These are phyloP conservation scores for Cyaniris semiargus DNA, from an alignment of 2,888 invertebrate genomes.

Conservation along the genomic window DNA sequence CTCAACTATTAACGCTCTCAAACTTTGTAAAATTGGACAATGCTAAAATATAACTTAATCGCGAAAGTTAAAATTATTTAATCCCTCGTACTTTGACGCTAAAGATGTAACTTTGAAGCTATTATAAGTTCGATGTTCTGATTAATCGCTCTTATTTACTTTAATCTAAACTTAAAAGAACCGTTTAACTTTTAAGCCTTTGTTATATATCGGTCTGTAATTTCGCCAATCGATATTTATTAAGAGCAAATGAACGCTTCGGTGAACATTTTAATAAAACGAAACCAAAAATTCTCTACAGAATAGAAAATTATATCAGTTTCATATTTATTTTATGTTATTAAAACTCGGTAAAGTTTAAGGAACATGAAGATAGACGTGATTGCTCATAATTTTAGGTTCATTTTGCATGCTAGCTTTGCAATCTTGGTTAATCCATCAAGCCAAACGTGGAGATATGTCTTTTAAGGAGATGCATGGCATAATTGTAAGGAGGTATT, in stretches of 20 bases:
- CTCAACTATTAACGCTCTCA: neutral
- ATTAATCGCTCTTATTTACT: slow-evolving; percentile 60
- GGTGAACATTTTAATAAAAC: neutral
- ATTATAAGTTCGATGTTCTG: slow-evolving; percentile 64
- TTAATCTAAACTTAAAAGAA: slow-evolving; percentile 64
- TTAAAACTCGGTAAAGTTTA: no score
- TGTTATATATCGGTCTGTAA: slow-evolving; percentile 24
- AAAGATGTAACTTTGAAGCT: slow-evolving; percentile 41
- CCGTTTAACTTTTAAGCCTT: slow-evolving; percentile 58
- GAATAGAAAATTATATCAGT: neutral
- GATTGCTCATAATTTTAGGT: no score
- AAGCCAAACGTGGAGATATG: no score
- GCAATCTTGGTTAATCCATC: no score
- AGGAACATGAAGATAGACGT: neutral
- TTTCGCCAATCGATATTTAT: slow-evolving; percentile 3
- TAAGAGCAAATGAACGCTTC: neutral
- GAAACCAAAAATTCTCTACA: neutral
- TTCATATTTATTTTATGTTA: no score
- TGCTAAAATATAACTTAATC: slow-evolving; percentile 22
- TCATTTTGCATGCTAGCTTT: no score
- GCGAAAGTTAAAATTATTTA: slow-evolving; percentile 22
- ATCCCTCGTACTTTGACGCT: slow-evolving; percentile 3
- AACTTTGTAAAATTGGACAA: slow-evolving; percentile 22
- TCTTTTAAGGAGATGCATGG: no score
- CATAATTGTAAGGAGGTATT: no score